These are phyloP conservation scores for Mesorhabditis sp. DNA, from an alignment of 2,888 invertebrate species.

Conservation along the genomic window DNA sequence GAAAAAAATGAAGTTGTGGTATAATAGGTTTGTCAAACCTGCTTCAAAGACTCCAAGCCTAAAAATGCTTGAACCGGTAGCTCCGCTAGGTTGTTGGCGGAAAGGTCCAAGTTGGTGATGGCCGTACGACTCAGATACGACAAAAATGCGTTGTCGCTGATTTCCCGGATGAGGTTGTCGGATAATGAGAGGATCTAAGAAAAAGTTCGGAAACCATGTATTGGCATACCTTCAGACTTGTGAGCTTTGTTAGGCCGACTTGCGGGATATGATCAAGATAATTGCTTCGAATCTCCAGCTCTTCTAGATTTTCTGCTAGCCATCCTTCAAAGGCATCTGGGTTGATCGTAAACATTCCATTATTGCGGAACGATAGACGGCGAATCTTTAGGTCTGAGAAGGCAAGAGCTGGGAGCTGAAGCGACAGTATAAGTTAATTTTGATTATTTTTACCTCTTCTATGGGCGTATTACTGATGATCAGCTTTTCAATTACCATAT, in stretches of 20 bases:
- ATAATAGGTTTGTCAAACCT: not conserved
- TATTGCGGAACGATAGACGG: conserved; percentile 44
- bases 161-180: conserved; percentile 42
- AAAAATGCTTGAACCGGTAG: not conserved
- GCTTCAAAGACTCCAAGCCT: conserved; percentile 9
- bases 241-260: conserved; percentile 27
- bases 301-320: conserved; percentile 33
- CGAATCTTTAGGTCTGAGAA: conserved; percentile 45
- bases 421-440: not conserved
- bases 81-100: conserved; percentile 31
- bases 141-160: conserved; percentile 42
- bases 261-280: conserved; percentile 36
- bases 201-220: not conserved
- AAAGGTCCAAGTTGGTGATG: conserved; percentile 40
- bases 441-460: conserved; percentile 11
- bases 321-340: conserved; percentile 42
- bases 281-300: conserved; percentile 48
- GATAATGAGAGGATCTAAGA: conserved; percentile 22
- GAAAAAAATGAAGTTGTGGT: conserved; percentile 8
- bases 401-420: conserved; percentile 41
- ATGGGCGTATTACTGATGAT: conserved; percentile 49
- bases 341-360: conserved; percentile 41
- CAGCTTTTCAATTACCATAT: conserved; percentile 19
- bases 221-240: conserved; percentile 12
- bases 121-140: conserved; percentile 37